Evolutionary conservation across 2,888 invertebrate species (phyloP).

Genomic region (Cantharis nigra): DNA sequence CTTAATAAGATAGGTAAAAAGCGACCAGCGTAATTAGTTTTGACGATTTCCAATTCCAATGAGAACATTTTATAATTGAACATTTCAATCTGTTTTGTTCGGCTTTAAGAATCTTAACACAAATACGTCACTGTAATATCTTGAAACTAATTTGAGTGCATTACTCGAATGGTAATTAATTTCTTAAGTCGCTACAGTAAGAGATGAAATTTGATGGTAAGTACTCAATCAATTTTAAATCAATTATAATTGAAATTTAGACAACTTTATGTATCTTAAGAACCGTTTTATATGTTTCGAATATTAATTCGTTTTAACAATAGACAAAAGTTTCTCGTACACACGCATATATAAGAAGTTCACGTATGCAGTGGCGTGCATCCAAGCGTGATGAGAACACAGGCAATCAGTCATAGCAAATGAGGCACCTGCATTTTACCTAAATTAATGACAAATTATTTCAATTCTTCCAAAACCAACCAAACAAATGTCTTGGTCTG

Average conservation of each 20-base stretch:
- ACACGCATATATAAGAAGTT: conserved; percentile 25
- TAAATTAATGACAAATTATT: conserved; percentile 32
- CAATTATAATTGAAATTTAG: neutral
- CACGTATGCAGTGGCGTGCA: conserved; percentile 33
- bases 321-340: conserved; percentile 14
- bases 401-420: conserved; percentile 39
- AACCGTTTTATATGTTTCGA: neutral
- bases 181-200: conserved; percentile 11
- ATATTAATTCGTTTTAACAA: conserved; percentile 15
- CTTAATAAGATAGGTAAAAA: conserved; percentile 16
- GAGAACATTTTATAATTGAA: conserved; percentile 28
- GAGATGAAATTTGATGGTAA: neutral
- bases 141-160: conserved; percentile 25
- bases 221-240: neutral
- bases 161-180: conserved; percentile 28
- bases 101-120: conserved; percentile 23
- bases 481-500: conserved; percentile 16
- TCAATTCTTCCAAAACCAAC: conserved; percentile 8
- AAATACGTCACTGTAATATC: conserved; percentile 16
- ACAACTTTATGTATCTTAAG: neutral
- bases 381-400: conserved; percentile 39
- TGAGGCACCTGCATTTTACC: conserved; percentile 35
- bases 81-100: conserved; percentile 29
- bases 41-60: conserved; percentile 29
- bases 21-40: conserved; percentile 25